Percentiles rank a stretch among this genome's conserved stretches.
phyloP scores from a whole-genome alignment of 2,113 vertebrate genomes.

The Chloropsis cyanopogon region DNA sequence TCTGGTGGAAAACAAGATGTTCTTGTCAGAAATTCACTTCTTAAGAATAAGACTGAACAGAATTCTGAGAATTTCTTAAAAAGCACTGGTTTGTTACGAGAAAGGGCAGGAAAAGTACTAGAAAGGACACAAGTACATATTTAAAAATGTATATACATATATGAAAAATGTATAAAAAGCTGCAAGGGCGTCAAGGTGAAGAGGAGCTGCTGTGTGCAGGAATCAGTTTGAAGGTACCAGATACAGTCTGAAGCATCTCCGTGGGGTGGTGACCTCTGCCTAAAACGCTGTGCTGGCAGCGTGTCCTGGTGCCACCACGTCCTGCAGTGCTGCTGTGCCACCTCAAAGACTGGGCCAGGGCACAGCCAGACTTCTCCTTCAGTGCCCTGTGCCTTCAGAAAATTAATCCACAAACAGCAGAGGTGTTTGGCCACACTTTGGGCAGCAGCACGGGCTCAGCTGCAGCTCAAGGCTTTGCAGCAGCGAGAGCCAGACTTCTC shows the following conservation, averaged over 20 bases:
- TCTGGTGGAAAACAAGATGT: background rate
- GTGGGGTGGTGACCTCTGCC: background rate
- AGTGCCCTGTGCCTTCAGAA: too few relatives aligned
- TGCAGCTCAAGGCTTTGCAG: too few relatives aligned
- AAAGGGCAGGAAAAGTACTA: background rate
- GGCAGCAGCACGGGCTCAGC: too few relatives aligned
- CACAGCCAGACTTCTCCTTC: too few relatives aligned
- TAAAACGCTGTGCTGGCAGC: background rate
- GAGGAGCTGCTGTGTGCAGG: background rate
- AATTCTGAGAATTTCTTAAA: background rate
- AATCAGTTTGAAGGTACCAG: background rate
- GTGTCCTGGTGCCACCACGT: fast-evolving
- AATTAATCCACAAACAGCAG: too few relatives aligned
- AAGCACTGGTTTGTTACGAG: background rate
- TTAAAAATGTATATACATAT: background rate
- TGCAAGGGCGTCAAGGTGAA: background rate
- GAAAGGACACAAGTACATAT: background rate
- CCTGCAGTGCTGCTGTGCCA: background rate
- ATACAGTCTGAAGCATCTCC: background rate
- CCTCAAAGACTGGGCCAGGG: background rate
- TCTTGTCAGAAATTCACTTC: background rate
- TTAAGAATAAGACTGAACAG: background rate
- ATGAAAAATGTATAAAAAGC: background rate
- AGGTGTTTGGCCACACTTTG: too few relatives aligned
- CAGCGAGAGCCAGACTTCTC: too few relatives aligned